Conservation (phyloP, 2,888 invertebrate species). For the Pelosia muscerda region DNA sequence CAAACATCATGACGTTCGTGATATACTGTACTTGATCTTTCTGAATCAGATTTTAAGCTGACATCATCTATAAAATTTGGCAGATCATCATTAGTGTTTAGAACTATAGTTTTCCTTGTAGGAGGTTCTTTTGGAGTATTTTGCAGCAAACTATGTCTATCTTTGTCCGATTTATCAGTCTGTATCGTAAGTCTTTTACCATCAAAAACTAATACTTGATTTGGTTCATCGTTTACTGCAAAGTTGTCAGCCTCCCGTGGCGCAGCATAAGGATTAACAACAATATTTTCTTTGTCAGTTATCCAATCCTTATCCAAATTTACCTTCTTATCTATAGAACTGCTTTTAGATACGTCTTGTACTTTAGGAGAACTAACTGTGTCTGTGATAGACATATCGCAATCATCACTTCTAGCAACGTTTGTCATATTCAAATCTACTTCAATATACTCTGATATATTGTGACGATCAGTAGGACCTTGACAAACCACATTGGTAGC, state of each 20-base stretch:
- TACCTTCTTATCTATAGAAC: slow-evolving; percentile 51
- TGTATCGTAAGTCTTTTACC: slow-evolving; percentile 73
- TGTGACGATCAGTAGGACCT: slow-evolving; percentile 52
- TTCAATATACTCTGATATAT: slow-evolving; percentile 74
- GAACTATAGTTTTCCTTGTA: slow-evolving; percentile 68
- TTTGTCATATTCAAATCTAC: slow-evolving; percentile 74
- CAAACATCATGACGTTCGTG: slow-evolving; percentile 8
- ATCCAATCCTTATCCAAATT: slow-evolving; percentile 61
- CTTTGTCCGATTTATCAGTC: slow-evolving; percentile 51
- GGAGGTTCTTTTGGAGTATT: slow-evolving; percentile 39
- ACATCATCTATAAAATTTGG: slow-evolving; percentile 66
- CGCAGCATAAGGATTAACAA: slow-evolving; percentile 70
- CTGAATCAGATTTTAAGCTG: slow-evolving; percentile 33
- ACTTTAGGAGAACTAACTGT: slow-evolving; percentile 71
- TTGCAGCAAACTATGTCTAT: slow-evolving; percentile 50
- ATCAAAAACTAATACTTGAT: slow-evolving; percentile 76
- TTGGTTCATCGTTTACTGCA: slow-evolving; percentile 64
- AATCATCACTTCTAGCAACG: slow-evolving; percentile 59
- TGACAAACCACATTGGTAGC: slow-evolving; percentile 57
- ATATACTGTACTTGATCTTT: slow-evolving; percentile 16
- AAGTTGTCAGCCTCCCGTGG: slow-evolving; percentile 68
- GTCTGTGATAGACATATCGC: slow-evolving; percentile 80
- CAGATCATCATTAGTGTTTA: slow-evolving; percentile 72
- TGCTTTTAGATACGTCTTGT: slow-evolving; percentile 62
- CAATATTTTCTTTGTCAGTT: slow-evolving; percentile 78